Evolutionary conservation across 2,797 vertebrate species (phyloP), one percentile per base, ranked within the genome.

Genomic region (Cetoscarus ocellatus): DNA sequence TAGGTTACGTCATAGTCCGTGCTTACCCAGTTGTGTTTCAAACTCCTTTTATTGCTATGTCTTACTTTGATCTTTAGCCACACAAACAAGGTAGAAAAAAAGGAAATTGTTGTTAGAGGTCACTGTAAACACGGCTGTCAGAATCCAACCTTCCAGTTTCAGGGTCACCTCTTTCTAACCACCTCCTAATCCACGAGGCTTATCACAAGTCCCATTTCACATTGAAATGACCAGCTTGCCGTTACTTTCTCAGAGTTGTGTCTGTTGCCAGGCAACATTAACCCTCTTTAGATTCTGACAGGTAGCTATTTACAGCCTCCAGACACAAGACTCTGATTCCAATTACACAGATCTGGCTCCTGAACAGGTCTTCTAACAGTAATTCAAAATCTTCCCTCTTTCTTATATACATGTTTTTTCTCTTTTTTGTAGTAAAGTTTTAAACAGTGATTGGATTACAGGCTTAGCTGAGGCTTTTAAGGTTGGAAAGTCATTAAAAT

Each of bases 211-310:
- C 77, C 44, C 67, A 74, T 67, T 82, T 83, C 79, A 66, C 82
- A 70, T 63, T 71, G 75, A 85, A 71, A 67, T 49, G 77, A 78
- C 82, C 84, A 18, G 76, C 78, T 34, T n/a, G 61, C 43, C 52
- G 7, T 51, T 34, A 27, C 63, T 49, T 67, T 68, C 61, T 44
- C 6, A 2, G 52, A 50, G 62, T 75, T 54, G 68, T 57, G 61
- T 73, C 79, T 80, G 91, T 92, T 91, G 80, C 88, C 80, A 85
- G 48, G 88, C 87, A 87, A 89, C 88, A 68, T 74, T 73, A 65
- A 69, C 74, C 83, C 47, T 73, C 83, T 77, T 85, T 71, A 71
- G 67, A 52, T 52, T 53, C 63, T 69, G 80, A 83, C 87, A 83
- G 84, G 77, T 86, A 74, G 84, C 83, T 87, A 86, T 85, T 86